Percentiles rank a stretch among this genome's conserved stretches.
phyloP scores from a whole-genome alignment of 2,113 vertebrate genomes.

The Myanophis thanlyinensis region DNA sequence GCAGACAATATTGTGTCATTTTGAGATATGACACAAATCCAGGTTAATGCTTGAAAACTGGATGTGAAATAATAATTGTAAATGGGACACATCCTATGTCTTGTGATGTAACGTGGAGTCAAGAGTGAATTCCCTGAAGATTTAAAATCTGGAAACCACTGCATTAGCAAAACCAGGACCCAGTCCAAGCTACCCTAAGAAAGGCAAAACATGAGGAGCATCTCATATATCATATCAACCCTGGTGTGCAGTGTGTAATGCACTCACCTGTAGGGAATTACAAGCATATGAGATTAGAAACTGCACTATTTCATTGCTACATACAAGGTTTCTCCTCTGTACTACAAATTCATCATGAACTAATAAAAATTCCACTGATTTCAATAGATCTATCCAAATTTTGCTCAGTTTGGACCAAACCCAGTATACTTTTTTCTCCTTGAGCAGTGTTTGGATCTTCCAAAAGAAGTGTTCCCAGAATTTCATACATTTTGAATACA shows the following conservation, averaged over 20 bases:
- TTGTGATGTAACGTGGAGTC: background rate
- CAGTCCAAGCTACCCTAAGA: background rate
- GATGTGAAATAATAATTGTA: background rate
- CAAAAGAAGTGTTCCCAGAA: conserved; percentile 34
- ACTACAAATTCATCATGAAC: background rate
- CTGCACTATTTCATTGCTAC: background rate
- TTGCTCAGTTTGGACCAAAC: background rate
- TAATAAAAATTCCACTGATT: background rate
- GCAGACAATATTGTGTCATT: background rate
- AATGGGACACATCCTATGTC: too few relatives aligned
- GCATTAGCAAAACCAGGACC: background rate
- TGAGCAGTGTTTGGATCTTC: background rate
- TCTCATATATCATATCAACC: background rate
- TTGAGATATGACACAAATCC: background rate
- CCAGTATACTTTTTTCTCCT: background rate
- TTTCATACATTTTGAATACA: conserved; percentile 30
- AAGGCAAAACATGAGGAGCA: background rate
- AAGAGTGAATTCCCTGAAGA: background rate
- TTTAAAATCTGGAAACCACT: background rate
- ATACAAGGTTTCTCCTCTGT: background rate
- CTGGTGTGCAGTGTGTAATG: background rate
- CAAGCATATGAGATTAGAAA: background rate
- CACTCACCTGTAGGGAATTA: background rate
- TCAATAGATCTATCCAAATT: background rate
- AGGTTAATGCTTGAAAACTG: background rate